Evolutionary conservation across 2,888 invertebrate species (phyloP), one percentile per base, ranked within the genome.

Genomic region (Agrotis clavis): DNA sequence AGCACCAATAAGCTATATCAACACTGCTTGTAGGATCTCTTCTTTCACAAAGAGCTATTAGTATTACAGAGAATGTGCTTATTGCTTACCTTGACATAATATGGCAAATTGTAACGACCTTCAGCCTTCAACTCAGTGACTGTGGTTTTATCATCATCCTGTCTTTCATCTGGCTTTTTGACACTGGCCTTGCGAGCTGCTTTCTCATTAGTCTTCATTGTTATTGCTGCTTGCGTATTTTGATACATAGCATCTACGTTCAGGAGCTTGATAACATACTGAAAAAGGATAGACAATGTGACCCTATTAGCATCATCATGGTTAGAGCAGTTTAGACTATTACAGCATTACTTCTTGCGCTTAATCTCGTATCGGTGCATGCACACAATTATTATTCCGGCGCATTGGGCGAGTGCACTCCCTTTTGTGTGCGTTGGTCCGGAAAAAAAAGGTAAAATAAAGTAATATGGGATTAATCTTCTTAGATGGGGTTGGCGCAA

Each of bases 71-170:
- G 14, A 5, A 19, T n/a, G 6, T 25, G 9, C 16, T 6, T 45
- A 19, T 57, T 30, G 41, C 47, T 70, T 86, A 92, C 92, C 91
- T 92, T 92, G 0, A 89, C 91, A 68, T 82, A 90, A 70, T 89
- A 88, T 0, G 87, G 87, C 45, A 86, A 71, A 60, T 70, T 77
- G 70, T n/a, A 71, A n/a, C 45, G 61, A 14, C 47, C 59, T 16
- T 61, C 57, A 50, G 54, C 11, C 6, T 67, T 66, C 0, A 41
- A n/a, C 48, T 47, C 35, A 13, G 21, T 18, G 1, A 11, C 60
- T 51, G 16, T 41, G 6, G 35, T 47, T 2, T 30, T 9, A 35
- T n/a, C 25, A 13, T 67, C 67, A 59, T 25, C 54, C 13, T 69
- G 54, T 2, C 48, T 19, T 4, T 53, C 19, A n/a, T 54, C 56